Conservation (phyloP, 2,888 invertebrate species). For the Tipula vernalis region DNA sequence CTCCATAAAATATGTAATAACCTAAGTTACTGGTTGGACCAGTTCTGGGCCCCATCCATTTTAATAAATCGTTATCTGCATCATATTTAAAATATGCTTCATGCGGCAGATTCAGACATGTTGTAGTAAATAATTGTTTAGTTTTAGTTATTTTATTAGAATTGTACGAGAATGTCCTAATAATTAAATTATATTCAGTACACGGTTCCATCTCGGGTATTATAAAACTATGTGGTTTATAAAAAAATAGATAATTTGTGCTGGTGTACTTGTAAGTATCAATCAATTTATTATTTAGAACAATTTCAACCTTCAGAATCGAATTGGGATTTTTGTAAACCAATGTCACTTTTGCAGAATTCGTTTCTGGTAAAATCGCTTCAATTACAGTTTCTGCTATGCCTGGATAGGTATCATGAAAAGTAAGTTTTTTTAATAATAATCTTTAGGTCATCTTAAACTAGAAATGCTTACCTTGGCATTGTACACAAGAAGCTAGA, state of each 20-base stretch:
- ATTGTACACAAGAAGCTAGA: background rate
- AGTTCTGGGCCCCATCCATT: background rate
- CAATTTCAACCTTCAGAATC: background rate
- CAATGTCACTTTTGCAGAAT: background rate
- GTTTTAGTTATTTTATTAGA: background rate
- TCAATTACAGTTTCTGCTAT: background rate
- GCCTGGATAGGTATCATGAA: background rate
- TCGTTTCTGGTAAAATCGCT: background rate
- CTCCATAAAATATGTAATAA: background rate
- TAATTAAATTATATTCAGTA: background rate
- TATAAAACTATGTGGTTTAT: background rate
- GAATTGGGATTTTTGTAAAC: background rate
- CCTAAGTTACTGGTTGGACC: background rate
- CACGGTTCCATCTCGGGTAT: background rate
- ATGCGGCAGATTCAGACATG: background rate
- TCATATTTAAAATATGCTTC: background rate
- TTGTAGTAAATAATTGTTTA: background rate
- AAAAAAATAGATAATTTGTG: background rate
- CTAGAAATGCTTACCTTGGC: background rate
- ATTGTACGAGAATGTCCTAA: background rate
- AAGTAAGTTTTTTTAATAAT: background rate
- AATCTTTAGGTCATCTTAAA: background rate
- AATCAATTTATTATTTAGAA: background rate
- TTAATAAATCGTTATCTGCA: background rate
- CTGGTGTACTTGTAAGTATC: background rate